phyloP scores from a whole-genome alignment of 1,140 invertebrate genomes.

The Drosophila kanapiae region DNA sequence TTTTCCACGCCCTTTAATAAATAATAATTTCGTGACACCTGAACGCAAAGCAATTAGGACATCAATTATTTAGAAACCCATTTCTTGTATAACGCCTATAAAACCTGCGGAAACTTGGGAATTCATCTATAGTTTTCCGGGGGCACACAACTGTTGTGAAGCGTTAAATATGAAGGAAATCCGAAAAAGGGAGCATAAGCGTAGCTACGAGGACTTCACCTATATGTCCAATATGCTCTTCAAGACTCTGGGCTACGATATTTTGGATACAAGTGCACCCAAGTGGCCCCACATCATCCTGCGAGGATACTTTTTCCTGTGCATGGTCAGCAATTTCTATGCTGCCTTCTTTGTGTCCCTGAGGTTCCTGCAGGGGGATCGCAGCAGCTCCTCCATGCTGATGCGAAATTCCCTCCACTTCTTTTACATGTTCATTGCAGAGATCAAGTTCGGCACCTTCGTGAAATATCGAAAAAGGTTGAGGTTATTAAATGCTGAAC shows the following conservation, averaged over 20 bases:
- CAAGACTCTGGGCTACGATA: constrained; percentile 2
- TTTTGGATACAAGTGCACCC: not conserved
- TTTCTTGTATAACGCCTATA: not conserved
- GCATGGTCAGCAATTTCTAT: not conserved
- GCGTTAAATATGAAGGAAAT: not conserved
- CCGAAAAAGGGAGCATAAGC: not conserved
- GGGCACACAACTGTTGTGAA: too few species aligned
- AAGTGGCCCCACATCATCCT: not conserved
- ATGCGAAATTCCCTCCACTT: not conserved
- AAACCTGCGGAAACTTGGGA: not conserved
- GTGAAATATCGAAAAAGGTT: not conserved
- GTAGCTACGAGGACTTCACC: constrained; percentile 49
- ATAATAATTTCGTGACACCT: not conserved
- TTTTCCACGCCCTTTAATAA: not conserved
- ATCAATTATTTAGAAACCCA: not conserved
- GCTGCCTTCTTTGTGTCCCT: not conserved
- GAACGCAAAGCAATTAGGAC: not conserved
- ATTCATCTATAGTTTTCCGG: not conserved
- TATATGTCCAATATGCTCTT: constrained; percentile 8
- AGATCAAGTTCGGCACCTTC: constrained; percentile 2
- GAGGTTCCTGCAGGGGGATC: not conserved
- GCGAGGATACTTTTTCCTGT: constrained; percentile 1
- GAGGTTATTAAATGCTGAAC: not conserved
- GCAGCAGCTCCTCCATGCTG: not conserved
- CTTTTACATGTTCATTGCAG: constrained; percentile 6